Evolutionary conservation across 1,140 invertebrate species (phyloP).

Genomic region (Cryptotermes secundus): DNA sequence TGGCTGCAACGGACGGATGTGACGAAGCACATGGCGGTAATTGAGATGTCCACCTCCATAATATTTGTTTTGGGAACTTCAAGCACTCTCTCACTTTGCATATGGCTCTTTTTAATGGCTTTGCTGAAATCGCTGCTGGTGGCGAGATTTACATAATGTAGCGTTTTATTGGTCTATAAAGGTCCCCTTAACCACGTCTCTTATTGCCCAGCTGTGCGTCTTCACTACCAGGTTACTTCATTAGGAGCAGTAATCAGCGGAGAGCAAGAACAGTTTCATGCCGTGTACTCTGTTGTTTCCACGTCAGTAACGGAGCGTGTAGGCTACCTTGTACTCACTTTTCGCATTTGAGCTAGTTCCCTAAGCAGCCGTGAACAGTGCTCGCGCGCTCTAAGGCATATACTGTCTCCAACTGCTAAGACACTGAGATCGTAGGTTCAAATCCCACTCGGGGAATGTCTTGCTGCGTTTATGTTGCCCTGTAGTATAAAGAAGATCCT

Average conservation of each 20-base stretch:
- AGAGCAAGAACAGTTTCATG: background rate
- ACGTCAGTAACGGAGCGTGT: no score
- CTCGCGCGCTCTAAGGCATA: no score
- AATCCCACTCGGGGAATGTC: no score
- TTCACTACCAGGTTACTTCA: background rate
- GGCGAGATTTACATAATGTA: background rate
- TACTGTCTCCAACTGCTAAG: no score
- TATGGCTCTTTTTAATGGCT: background rate
- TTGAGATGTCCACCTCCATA: background rate
- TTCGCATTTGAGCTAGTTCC: no score
- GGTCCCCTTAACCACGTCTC: background rate
- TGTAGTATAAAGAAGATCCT: no score
- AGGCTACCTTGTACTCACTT: no score
- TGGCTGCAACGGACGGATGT: background rate
- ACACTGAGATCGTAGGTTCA: no score
- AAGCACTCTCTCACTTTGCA: background rate
- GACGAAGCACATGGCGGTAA: background rate
- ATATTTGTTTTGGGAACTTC: background rate
- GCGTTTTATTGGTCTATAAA: background rate
- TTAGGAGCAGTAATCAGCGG: background rate
- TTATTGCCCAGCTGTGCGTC: background rate
- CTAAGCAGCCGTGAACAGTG: no score
- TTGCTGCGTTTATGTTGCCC: no score
- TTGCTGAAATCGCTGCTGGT: background rate
- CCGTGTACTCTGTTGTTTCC: no score